Evolutionary conservation across 2,888 invertebrate genomes (phyloP).

Genomic region (Epinotia brunnichana): DNA sequence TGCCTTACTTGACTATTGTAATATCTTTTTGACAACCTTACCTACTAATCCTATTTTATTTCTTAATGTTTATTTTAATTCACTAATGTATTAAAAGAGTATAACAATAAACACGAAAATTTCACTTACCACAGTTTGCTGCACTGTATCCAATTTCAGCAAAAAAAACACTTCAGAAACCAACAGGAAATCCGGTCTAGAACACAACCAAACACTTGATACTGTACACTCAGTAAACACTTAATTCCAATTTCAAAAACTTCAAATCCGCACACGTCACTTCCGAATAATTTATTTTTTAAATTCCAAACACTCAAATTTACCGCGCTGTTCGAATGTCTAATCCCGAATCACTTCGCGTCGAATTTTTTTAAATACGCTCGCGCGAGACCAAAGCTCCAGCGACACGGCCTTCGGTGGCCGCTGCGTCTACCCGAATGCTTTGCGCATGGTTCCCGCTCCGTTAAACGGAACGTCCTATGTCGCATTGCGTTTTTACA

Average conservation of each 20-base stretch:
- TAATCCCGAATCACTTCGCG: constrained; percentile 37
- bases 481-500: constrained; percentile 80
- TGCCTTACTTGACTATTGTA: neutral
- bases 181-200: constrained; percentile 41
- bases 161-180: constrained; percentile 31
- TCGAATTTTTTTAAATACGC: constrained; percentile 45
- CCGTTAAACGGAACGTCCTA: constrained; percentile 70
- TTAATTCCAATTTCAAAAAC: constrained; percentile 28
- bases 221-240: constrained; percentile 24
- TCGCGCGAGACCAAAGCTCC: constrained; percentile 44
- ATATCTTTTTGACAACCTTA: neutral
- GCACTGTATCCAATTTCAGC: constrained; percentile 36
- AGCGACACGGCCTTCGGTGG: constrained; percentile 48
- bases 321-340: constrained; percentile 21
- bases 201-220: constrained; percentile 28
- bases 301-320: constrained; percentile 17
- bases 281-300: constrained; percentile 4
- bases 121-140: constrained; percentile 31
- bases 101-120: constrained; percentile 1
- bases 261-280: constrained; percentile 26
- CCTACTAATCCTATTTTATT: neutral
- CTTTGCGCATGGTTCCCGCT: constrained; percentile 76
- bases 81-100: neutral
- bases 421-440: constrained; percentile 63
- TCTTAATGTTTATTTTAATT: neutral